A percentile compares a stretch with the other conserved stretches of the same genome.
These are phyloP conservation scores for Guaruba guarouba DNA, from an alignment of 2,113 vertebrate species.

Conservation along the genomic window DNA sequence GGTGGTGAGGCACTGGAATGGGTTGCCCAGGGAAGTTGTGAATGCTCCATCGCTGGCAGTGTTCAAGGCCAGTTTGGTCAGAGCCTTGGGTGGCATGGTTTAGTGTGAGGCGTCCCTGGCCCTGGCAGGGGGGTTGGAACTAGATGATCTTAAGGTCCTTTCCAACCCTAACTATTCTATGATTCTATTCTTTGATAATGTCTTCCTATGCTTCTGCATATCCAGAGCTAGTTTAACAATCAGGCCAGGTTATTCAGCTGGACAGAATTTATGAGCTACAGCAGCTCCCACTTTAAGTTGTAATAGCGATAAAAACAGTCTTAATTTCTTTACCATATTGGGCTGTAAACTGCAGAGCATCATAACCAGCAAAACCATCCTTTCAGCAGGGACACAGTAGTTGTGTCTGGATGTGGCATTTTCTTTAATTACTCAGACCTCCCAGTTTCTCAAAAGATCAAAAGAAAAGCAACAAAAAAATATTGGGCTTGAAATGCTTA, in stretches of 20 bases:
- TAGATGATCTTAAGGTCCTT: too few species aligned
- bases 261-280: neutral
- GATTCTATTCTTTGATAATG: too few species aligned
- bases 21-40: too few species aligned
- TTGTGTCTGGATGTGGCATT: neutral
- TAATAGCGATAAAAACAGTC: neutral
- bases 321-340: neutral
- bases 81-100: too few species aligned
- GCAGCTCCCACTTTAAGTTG: neutral
- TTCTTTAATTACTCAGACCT: neutral
- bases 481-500: neutral
- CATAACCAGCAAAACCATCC: neutral
- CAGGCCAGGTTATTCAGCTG: neutral
- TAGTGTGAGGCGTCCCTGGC: too few species aligned
- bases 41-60: too few species aligned
- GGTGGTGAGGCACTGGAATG: too few species aligned
- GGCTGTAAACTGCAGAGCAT: neutral
- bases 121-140: too few species aligned
- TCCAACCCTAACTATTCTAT: too few species aligned
- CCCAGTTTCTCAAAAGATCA: neutral
- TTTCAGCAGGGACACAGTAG: neutral
- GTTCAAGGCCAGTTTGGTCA: too few species aligned
- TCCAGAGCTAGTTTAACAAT: neutral
- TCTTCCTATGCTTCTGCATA: neutral
- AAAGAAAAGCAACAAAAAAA: neutral